phyloP scores from a whole-genome alignment of 2,888 invertebrate genomes.

The Masnerella sp. region DNA sequence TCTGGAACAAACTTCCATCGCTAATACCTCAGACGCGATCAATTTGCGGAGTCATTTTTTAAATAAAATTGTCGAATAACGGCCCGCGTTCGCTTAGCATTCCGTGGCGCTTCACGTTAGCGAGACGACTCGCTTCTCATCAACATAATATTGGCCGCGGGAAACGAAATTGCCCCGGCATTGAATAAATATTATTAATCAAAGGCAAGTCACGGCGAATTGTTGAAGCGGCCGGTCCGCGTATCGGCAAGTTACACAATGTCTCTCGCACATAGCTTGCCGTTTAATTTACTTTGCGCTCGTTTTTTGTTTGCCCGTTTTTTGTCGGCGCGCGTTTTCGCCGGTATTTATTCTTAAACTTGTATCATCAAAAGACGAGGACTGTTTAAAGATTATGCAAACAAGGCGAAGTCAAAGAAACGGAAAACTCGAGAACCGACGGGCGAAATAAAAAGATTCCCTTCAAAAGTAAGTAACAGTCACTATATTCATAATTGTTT shows the following conservation, averaged over 20 bases:
- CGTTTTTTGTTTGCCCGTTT: constrained; percentile 9
- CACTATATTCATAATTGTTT: constrained; percentile 52
- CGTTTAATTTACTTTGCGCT: constrained; percentile 40
- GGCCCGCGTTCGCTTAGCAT: no score
- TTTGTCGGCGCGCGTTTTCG: constrained; percentile 6
- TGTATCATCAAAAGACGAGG: constrained; percentile 51
- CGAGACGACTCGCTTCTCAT: no score
- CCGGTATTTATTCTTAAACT: constrained; percentile 47
- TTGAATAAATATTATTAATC: constrained; percentile 28
- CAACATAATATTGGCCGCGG: constrained; percentile 1
- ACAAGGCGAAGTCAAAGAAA: constrained; percentile 53
- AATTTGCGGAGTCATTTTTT: no score
- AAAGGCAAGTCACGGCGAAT: constrained; percentile 1
- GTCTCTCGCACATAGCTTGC: constrained; percentile 23
- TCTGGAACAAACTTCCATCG: no score
- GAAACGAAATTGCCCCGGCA: no score
- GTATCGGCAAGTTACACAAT: constrained; percentile 25
- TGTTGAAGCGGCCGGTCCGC: constrained; percentile 3
- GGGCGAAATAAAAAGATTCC: constrained; percentile 39
- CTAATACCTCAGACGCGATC: no score
- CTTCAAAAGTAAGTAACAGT: constrained; percentile 44
- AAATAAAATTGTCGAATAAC: no score
- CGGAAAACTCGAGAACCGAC: constrained; percentile 43
- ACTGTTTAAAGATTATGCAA: constrained; percentile 57
- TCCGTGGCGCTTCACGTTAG: background rate